These are phyloP conservation scores for Psittacula cyanocephala DNA, from an alignment of 2,113 vertebrate genomes.

Conservation along the genomic window DNA sequence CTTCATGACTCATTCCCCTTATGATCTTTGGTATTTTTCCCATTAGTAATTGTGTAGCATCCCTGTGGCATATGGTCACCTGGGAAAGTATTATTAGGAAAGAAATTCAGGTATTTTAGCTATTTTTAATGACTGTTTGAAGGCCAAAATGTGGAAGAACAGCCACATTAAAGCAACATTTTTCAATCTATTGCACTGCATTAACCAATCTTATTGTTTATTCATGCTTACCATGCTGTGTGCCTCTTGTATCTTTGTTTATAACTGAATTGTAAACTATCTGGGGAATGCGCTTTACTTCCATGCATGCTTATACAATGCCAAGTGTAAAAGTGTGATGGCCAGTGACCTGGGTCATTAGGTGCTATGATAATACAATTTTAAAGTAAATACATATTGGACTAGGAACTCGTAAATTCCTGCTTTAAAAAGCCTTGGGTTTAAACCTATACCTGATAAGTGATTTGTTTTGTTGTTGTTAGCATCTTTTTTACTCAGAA, in stretches of 20 bases:
- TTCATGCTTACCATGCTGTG: background rate
- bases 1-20: slow-evolving; percentile 28
- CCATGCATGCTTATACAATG: background rate
- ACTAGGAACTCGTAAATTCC: background rate
- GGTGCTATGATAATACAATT: background rate
- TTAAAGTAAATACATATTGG: background rate
- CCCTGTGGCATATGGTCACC: slow-evolving; percentile 36
- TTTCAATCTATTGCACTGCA: background rate
- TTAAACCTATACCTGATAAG: background rate
- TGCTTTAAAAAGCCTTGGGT: background rate
- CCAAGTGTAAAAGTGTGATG: background rate
- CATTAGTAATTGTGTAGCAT: background rate
- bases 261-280: background rate
- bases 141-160: background rate
- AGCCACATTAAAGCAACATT: background rate
- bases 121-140: background rate
- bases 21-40: slow-evolving; percentile 11
- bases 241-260: background rate
- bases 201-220: background rate
- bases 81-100: background rate
- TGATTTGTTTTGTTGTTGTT: slow-evolving; percentile 13
- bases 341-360: background rate
- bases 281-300: background rate
- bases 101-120: background rate
- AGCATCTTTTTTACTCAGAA: background rate